phyloP scores from a whole-genome alignment of 92 coral and sea anemone genomes.

The Blastomussa wellsi region DNA sequence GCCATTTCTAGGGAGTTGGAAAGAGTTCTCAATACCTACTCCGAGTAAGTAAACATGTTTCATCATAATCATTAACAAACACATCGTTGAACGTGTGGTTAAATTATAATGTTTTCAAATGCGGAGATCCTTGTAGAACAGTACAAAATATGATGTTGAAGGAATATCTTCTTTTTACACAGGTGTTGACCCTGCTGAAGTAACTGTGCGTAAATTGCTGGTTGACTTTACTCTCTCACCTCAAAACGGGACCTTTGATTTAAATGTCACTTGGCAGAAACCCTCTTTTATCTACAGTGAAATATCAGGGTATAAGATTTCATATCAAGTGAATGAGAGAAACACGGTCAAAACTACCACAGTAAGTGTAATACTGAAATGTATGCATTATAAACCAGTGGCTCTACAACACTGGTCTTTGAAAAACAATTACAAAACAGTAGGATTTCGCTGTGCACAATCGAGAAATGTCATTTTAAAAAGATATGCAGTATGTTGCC shows the following conservation, averaged over 20 bases:
- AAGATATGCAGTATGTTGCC: no score
- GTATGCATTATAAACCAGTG: no score
- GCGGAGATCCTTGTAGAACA: background rate
- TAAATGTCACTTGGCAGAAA: slow-evolving; percentile 52
- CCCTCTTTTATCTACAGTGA: slow-evolving; percentile 58
- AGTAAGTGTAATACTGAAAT: background rate
- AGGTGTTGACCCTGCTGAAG: slow-evolving; percentile 11
- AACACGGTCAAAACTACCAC: background rate
- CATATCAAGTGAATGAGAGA: slow-evolving; percentile 16
- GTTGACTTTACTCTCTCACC: slow-evolving; percentile 7
- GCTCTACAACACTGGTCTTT: no score
- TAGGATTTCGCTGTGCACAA: no score
- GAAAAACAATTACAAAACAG: no score
- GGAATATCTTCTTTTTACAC: background rate
- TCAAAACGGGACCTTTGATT: slow-evolving; percentile 4
- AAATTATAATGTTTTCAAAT: no score
- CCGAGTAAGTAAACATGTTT: background rate
- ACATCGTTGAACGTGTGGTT: no score
- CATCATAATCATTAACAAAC: no score
- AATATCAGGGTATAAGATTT: background rate
- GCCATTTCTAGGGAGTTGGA: background rate
- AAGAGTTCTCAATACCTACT: background rate
- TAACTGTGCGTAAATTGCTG: slow-evolving; percentile 16
- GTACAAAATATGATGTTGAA: background rate
- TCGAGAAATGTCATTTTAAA: no score